These are phyloP conservation scores for Platycnemis pennipes DNA, from an alignment of 2,888 invertebrate species.

Conservation along the genomic window DNA sequence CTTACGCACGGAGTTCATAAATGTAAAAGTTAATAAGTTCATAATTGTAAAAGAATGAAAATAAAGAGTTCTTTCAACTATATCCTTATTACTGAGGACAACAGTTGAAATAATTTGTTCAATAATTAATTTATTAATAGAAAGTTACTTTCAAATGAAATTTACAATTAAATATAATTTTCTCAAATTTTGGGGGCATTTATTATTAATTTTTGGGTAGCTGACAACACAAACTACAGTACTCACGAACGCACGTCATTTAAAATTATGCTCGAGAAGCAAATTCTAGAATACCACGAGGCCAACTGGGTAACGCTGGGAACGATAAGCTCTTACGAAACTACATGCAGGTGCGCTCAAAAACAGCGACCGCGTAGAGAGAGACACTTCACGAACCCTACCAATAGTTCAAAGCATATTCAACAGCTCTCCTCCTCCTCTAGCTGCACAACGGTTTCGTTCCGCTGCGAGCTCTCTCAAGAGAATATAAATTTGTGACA, in stretches of 20 bases:
- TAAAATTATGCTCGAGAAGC: background rate
- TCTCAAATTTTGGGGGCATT: no score
- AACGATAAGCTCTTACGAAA: background rate
- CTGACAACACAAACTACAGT: background rate
- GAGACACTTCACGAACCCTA: background rate
- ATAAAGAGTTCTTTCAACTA: no score
- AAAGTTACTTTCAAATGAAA: no score
- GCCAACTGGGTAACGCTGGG: background rate
- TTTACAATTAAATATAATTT: no score
- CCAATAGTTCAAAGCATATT: background rate
- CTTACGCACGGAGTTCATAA: no score
- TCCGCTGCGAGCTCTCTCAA: background rate
- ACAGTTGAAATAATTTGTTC: no score
- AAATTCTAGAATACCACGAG: background rate
- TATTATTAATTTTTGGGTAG: no score
- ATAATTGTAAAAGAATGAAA: no score
- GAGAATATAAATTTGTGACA: background rate
- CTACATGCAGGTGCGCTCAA: constrained; percentile 9
- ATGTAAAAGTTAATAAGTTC: no score
- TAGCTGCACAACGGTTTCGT: background rate
- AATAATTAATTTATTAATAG: no score
- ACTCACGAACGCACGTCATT: no score
- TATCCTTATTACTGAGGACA: no score
- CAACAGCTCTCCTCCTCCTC: background rate
- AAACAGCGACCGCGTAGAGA: background rate